phyloP scores from a whole-genome alignment of 92 coral and sea anemone species.

The Scolanthus callimorphus region DNA sequence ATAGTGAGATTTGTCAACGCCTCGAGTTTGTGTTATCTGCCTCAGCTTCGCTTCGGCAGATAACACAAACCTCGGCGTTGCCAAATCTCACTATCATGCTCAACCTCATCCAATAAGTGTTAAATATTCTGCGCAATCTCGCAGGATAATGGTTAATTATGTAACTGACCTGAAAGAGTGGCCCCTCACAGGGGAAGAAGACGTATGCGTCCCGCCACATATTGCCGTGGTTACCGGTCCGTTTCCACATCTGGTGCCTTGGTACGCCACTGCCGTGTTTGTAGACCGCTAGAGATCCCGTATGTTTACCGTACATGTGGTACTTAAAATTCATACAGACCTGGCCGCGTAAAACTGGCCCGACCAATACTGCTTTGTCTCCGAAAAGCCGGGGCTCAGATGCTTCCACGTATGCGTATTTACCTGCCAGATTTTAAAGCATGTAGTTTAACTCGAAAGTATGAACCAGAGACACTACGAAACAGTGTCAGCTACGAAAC shows the following conservation, averaged over 20 bases:
- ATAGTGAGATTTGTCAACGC: no score
- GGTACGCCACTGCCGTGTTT: conserved; percentile 57
- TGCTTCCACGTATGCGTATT: conserved; percentile 75
- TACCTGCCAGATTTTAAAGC: no score
- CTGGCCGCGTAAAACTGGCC: conserved; percentile 52
- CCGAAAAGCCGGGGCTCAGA: conserved; percentile 81
- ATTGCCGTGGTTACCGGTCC: conserved; percentile 76
- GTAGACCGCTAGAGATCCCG: conserved; percentile 70
- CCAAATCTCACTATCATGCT: no score
- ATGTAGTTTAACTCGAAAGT: no score
- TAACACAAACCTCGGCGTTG: no score
- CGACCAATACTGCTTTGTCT: conserved; percentile 66
- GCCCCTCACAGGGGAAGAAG: conserved; percentile 36
- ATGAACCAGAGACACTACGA: no score
- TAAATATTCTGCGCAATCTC: no score
- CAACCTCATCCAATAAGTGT: no score
- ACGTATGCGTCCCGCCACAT: conserved; percentile 69
- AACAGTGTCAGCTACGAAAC: no score
- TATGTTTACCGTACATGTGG: conserved; percentile 84
- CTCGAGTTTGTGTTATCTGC: no score
- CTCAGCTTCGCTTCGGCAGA: no score
- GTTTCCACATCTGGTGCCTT: conserved; percentile 51
- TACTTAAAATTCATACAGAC: conserved; percentile 82
- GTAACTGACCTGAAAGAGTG: conserved; percentile 33
- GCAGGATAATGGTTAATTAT: no score